Evolutionary conservation across 1,140 invertebrate species (phyloP), one percentile per base, ranked within the genome.

Genomic region (Drosophila mayri): DNA sequence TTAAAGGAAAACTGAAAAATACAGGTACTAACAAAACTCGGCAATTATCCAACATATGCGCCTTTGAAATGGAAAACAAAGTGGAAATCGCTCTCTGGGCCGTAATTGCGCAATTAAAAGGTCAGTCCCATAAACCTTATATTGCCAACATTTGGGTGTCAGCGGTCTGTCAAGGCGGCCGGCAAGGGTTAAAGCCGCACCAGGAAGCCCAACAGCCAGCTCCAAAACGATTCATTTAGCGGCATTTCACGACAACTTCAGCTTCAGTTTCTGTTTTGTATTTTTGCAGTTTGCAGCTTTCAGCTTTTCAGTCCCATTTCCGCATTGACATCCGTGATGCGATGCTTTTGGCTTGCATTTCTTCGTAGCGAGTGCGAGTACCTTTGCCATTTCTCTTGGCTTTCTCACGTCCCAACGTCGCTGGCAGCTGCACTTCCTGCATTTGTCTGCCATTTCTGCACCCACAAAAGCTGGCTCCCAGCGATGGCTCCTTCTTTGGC

Each of bases 171-270:
- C 70, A 71, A 71, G 68, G 68, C 68, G 41, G 22, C 41, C 41
- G 49, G 49, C 49, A 74, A 74, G 71, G 71, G 71, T 74, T 74
- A 40, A 74, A 46, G 37, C 57, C 70, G 35, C 70, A 74, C 70
- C 71, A 74, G 71, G 71, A 74, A 74, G 50, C 58, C 38, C 28
- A 44, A 46, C 30, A 61, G 16, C 44, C 28, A 65, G 61, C 12
- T 64, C 58, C 61, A 75, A 72, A 72, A 73, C 70, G 70, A 72
- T 73, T 73, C 83, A 67, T 75, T 82, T 82, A 79, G 61, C 76
- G 84, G 76, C 79, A 87, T 83, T 87, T 87, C 84, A 83, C 80
- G 83, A 88, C 84, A 83, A 83, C 71, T 82, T 77, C 54, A 71
- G 57, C 77, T 75, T 49, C 46, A 41, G 32, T 55, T 55, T 55